A percentile compares a stretch with the other conserved stretches of the same genome.
phyloP scores from a whole-genome alignment of 2,888 invertebrate genomes.

The Trisateles emortualis region DNA sequence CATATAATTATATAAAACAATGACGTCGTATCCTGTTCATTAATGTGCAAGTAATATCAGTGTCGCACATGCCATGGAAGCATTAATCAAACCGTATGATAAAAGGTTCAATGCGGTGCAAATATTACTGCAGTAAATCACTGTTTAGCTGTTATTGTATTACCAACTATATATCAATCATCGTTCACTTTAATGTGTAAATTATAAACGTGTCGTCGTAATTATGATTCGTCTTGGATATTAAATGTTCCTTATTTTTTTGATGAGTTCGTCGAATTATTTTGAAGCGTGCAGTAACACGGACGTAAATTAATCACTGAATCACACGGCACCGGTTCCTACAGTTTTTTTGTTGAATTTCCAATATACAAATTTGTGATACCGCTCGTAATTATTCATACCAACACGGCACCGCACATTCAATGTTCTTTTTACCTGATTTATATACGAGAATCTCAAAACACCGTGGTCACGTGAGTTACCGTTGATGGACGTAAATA shows the following conservation, averaged over 20 bases:
- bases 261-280: slow-evolving; percentile 41
- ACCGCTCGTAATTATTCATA: slow-evolving; percentile 42
- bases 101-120: slow-evolving; percentile 70
- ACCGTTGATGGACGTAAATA: slow-evolving; percentile 12
- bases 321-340: slow-evolving; percentile 41
- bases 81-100: slow-evolving; percentile 78
- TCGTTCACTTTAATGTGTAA: slow-evolving; percentile 52
- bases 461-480: slow-evolving; percentile 12
- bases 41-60: slow-evolving; percentile 60
- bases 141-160: slow-evolving; percentile 61
- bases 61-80: slow-evolving; percentile 68
- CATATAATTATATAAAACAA: slow-evolving; percentile 46
- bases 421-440: slow-evolving; percentile 22
- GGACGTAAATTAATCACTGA: slow-evolving; percentile 49
- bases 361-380: slow-evolving; percentile 42
- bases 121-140: slow-evolving; percentile 75
- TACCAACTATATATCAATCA: slow-evolving; percentile 62
- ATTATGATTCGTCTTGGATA: slow-evolving; percentile 43
- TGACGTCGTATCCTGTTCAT: slow-evolving; percentile 61
- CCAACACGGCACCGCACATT: slow-evolving; percentile 15
- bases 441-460: slow-evolving; percentile 12
- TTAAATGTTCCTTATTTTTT: slow-evolving; percentile 40
- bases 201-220: slow-evolving; percentile 52
- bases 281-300: slow-evolving; percentile 45
- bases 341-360: slow-evolving; percentile 45